Conservation (phyloP, 2,113 vertebrate genomes). For the Neolamprologus variostigma region DNA sequence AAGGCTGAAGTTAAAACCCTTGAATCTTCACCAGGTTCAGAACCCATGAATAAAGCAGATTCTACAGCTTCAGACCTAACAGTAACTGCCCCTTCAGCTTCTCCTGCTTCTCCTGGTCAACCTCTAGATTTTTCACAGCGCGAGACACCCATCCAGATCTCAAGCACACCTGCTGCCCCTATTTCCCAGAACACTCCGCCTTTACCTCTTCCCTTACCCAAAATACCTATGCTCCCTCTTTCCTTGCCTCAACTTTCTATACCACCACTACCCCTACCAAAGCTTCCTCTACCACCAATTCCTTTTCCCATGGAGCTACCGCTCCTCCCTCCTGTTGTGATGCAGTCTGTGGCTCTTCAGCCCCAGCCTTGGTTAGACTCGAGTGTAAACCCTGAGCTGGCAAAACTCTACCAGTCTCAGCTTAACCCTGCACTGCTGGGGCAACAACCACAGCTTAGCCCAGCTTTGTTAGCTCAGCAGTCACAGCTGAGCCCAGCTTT, state of each 20-base stretch:
- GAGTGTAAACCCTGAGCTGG: constrained; percentile 78
- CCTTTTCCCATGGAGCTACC: constrained; percentile 90
- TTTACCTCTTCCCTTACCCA: constrained; percentile 67
- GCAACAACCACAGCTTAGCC: constrained; percentile 62
- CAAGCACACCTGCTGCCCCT: constrained; percentile 19
- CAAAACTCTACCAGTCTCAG: constrained; percentile 91
- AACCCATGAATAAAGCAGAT: constrained; percentile 10
- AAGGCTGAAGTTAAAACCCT: constrained; percentile 25
- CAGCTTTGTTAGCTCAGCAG: constrained; percentile 63
- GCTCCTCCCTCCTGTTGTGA: constrained; percentile 88
- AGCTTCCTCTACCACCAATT: constrained; percentile 79
- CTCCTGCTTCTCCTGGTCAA: constrained; percentile 49
- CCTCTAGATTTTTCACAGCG: constrained; percentile 19
- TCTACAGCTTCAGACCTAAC: constrained; percentile 56
- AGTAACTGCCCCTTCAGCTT: constrained; percentile 59
- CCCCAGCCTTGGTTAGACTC: constrained; percentile 83
- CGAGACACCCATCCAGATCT: constrained; percentile 8
- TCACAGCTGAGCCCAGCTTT: constrained; percentile 76
- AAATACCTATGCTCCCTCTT: constrained; percentile 72
- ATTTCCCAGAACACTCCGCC: constrained; percentile 71
- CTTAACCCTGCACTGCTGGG: constrained; percentile 82
- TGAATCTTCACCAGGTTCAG: constrained; percentile 3
- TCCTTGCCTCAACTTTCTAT: constrained; percentile 51
- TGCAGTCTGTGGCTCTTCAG: constrained; percentile 90
- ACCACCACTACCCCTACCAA: constrained; percentile 70